Base-by-base conservation (phyloP, 2,113 vertebrate species). In the Alaudala cheleensis region DNA sequence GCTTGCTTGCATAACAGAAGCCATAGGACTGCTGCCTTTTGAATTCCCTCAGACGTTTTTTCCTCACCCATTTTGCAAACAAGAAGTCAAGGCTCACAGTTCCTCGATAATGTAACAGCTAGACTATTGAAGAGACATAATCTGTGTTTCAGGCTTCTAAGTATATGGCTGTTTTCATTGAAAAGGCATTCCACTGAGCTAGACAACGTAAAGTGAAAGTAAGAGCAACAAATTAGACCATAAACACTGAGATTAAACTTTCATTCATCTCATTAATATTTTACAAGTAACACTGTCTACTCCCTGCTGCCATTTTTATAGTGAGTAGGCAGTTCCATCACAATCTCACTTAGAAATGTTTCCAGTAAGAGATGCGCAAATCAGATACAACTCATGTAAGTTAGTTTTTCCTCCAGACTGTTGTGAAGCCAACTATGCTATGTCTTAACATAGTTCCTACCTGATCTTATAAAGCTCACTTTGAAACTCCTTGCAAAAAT, bases 191-290 rank as follows among this genome's bases (percentile, higher is more conserved):
- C 54, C 69, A 44, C 42, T n/a, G 34, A 50, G 70, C n/a, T 50
- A 69, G 54, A 29, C 10, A n/a, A 82, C 8, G 10, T 39, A 22
- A 90, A 72, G 33, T 13, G 50, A 82, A 95, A 93, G 49, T 22
- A 76, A 47, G 51, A 88, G 67, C 37, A 73, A 65, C 12, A 79
- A 79, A 82, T 86, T 34, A 65, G 40, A 25, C 49, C 23, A 13
- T 50, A 80, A 95, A 47, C 5, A 17, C 34, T 33, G 29, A 82
- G 62, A 88, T 90, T 61, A 95, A 91, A 90, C 34, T 86, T 90
- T 69, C 51, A 72, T 90, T 83, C 9, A n/a, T 62, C 74, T 91
- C 76, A 80, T 92, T 70, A 93, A 94, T 95, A 54, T 94, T 97
- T 89, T 70, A 90, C 44, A 39, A 40, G 29, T 57, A 45, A 57